A percentile compares a stretch with the other conserved stretches of the same genome.
These are phyloP conservation scores for Centropyge bicolor DNA, from an alignment of 2,797 vertebrate genomes.

Conservation along the genomic window DNA sequence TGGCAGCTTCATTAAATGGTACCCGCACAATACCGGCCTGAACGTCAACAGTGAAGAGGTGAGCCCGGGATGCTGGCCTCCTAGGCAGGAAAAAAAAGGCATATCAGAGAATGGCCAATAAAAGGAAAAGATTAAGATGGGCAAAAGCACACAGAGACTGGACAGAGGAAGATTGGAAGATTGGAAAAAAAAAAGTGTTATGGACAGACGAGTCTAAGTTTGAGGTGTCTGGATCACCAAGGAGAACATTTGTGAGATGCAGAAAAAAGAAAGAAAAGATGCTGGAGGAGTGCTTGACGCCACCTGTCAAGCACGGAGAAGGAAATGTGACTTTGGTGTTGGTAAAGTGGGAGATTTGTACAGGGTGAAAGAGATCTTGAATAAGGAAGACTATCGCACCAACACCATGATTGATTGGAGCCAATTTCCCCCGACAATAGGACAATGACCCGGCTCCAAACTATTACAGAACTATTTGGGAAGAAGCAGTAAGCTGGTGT, in stretches of 20 bases:
- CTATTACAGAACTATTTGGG: too few species aligned
- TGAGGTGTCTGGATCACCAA: neutral
- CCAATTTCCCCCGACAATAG: too few species aligned
- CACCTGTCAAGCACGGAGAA: neutral
- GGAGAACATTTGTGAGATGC: neutral
- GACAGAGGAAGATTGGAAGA: neutral
- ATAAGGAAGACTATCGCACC: too few species aligned
- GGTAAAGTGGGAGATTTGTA: too few species aligned
- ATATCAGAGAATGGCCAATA: slow-evolving; percentile 23
- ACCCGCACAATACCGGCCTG: slow-evolving; percentile 9
- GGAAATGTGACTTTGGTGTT: neutral
- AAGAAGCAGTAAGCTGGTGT: too few species aligned
- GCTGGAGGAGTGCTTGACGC: neutral
- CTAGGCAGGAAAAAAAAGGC: slow-evolving; percentile 6
- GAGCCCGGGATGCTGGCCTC: slow-evolving; percentile 1
- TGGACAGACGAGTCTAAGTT: neutral
- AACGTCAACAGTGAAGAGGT: slow-evolving; percentile 2
- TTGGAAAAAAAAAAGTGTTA: neutral
- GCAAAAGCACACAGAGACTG: neutral
- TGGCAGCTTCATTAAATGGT: slow-evolving; percentile 34
- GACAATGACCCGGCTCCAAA: too few species aligned
- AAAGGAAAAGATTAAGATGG: slow-evolving; percentile 22
- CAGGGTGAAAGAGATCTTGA: too few species aligned
- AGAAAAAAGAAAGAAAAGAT: slow-evolving; percentile 10
- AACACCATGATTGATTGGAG: too few species aligned